A percentile compares a stretch with the other conserved stretches of the same genome.
Evolutionary conservation across 1,140 invertebrate species (phyloP).

Genomic region (Drosophila triauraria): DNA sequence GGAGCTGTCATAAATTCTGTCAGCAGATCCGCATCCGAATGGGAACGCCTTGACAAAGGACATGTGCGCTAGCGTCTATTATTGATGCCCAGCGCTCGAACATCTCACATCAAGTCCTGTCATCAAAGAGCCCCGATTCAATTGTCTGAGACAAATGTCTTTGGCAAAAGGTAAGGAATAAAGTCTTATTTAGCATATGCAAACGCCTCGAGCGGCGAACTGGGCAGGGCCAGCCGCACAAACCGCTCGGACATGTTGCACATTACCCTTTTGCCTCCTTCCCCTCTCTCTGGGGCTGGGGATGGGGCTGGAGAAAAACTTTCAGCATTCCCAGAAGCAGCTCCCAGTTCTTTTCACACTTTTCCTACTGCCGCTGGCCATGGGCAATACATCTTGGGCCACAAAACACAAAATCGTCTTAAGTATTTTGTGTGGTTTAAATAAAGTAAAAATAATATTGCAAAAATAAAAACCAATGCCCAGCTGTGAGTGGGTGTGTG

Average conservation of each 20-base stretch:
- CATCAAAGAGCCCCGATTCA: conserved; percentile 66
- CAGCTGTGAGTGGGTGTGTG: conserved; percentile 54
- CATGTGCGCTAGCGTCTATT: conserved; percentile 66
- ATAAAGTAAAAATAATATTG: conserved; percentile 83
- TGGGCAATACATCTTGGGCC: conserved; percentile 81
- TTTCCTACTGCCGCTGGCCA: conserved; percentile 61
- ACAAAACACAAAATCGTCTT: conserved; percentile 83
- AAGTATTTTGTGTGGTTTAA: conserved; percentile 84
- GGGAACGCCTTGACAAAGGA: conserved; percentile 65
- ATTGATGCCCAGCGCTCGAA: conserved; percentile 62
- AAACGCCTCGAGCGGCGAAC: conserved; percentile 49
- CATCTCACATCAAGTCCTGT: conserved; percentile 55
- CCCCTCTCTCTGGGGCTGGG: not conserved
- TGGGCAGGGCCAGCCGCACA: conserved; percentile 34
- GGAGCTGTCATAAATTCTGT: conserved; percentile 70
- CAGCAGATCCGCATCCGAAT: conserved; percentile 40
- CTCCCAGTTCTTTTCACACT: conserved; percentile 72
- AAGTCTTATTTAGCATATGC: conserved; percentile 78
- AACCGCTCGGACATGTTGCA: conserved; percentile 60
- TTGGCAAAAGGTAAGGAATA: conserved; percentile 70
- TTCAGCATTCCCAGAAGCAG: conserved; percentile 47
- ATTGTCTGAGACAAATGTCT: conserved; percentile 77
- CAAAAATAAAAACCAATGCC: conserved; percentile 72
- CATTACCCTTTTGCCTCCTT: conserved; percentile 50
- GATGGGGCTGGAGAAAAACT: conserved; percentile 37